phyloP scores from a whole-genome alignment of 2,797 vertebrate species.

The Avahi laniger region DNA sequence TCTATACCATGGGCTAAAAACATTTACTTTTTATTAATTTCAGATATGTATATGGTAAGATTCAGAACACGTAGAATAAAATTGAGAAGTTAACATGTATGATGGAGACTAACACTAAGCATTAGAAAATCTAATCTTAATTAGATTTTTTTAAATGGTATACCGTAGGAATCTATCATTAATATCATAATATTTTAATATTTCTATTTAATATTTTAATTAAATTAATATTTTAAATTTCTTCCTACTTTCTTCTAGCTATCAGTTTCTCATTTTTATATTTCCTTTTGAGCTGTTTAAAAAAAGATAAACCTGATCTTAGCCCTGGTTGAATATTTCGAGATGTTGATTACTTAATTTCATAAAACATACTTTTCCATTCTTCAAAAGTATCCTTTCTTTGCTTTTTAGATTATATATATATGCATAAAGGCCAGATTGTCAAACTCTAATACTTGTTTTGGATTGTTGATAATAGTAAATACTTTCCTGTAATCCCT shows the following conservation, averaged over 20 bases:
- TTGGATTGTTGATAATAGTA: background rate
- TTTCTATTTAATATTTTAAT: background rate
- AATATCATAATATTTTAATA: slow-evolving; percentile 9
- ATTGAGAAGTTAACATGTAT: background rate
- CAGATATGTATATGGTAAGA: background rate
- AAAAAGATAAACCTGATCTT: background rate
- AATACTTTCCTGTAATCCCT: slow-evolving; percentile 20
- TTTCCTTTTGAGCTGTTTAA: slow-evolving; percentile 11
- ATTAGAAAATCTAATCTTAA: slow-evolving; percentile 34
- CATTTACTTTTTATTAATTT: slow-evolving; percentile 20
- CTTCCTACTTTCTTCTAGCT: background rate
- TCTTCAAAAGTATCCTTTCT: slow-evolving; percentile 6
- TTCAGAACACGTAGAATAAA: background rate
- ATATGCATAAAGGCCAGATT: background rate
- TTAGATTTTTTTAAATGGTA: background rate
- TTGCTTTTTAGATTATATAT: background rate
- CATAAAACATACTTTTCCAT: background rate
- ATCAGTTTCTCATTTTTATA: background rate
- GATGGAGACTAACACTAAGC: background rate
- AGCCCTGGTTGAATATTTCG: background rate
- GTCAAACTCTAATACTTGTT: background rate
- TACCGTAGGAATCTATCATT: background rate
- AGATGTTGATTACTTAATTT: slow-evolving; percentile 29
- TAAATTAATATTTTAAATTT: background rate
- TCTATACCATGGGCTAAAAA: background rate